These are phyloP conservation scores for Etia nguti DNA, from an alignment of 2,113 vertebrate species.

Conservation along the genomic window DNA sequence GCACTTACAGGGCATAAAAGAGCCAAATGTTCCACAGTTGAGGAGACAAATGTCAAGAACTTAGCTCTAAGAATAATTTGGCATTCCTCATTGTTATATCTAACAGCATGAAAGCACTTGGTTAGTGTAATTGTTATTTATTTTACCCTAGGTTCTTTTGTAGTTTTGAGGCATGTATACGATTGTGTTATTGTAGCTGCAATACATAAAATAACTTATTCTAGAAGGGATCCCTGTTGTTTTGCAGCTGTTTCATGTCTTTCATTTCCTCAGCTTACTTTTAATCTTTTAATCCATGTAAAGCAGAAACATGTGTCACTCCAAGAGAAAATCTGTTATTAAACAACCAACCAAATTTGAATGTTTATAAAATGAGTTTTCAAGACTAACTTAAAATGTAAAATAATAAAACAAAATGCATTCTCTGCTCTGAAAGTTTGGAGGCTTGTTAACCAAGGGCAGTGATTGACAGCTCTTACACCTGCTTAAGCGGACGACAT, in stretches of 20 bases:
- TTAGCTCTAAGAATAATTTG: not conserved
- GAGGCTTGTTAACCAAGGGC: not conserved
- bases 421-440: not conserved
- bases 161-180: not conserved
- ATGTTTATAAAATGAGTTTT: not conserved
- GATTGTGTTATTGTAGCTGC: not conserved
- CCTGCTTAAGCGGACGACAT: not conserved
- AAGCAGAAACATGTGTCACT: not conserved
- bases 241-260: not conserved
- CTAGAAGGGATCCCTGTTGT: not conserved
- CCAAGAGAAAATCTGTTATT: not conserved
- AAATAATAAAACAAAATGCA: not conserved
- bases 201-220: not conserved
- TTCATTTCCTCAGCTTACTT: not conserved
- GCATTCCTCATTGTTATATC: not conserved
- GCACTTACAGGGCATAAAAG: not conserved
- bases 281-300: not conserved
- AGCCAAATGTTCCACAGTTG: not conserved
- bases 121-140: not conserved
- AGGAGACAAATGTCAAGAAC: slow-evolving; percentile 7
- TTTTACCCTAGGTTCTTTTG: not conserved
- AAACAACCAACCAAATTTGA: not conserved
- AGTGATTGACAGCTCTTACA: not conserved
- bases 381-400: not conserved
- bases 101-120: not conserved